Percentiles rank a stretch among this genome's conserved stretches.
Conservation (phyloP, 2,888 invertebrate species). For the Chloromyia formosa region DNA sequence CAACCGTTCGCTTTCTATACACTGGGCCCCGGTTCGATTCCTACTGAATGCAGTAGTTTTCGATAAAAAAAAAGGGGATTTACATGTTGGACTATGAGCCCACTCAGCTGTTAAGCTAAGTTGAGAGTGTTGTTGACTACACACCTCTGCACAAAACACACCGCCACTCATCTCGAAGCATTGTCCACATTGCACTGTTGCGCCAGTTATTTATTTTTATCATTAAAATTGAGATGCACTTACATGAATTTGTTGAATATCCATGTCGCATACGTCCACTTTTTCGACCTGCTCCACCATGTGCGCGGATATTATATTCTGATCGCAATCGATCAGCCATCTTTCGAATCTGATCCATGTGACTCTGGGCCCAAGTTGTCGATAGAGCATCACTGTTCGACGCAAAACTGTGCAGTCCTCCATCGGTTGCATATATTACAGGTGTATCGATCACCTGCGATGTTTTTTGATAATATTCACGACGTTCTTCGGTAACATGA, state of each 20-base stretch:
- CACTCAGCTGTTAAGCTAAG: no score
- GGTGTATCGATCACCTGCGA: constrained; percentile 21
- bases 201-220: no score
- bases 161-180: no score
- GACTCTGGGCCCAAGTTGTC: constrained; percentile 57
- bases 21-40: no score
- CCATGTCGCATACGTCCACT: constrained; percentile 16
- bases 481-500: constrained; percentile 36
- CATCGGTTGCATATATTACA: background rate
- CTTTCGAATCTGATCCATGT: constrained; percentile 57
- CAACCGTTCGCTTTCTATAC: no score
- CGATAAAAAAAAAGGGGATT: no score
- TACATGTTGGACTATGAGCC: no score
- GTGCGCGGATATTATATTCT: constrained; percentile 58
- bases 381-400: constrained; percentile 49
- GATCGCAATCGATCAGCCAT: constrained; percentile 58
- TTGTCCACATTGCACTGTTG: no score
- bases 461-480: constrained; percentile 34
- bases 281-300: constrained; percentile 51
- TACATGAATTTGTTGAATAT: constrained; percentile 18
- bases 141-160: no score
- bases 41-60: no score
- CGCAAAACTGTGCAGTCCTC: background rate
- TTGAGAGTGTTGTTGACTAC: no score
- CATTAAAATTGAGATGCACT: no score